phyloP scores from a whole-genome alignment of 2,113 vertebrate species.

The Pseudorectes ferrugineus region DNA sequence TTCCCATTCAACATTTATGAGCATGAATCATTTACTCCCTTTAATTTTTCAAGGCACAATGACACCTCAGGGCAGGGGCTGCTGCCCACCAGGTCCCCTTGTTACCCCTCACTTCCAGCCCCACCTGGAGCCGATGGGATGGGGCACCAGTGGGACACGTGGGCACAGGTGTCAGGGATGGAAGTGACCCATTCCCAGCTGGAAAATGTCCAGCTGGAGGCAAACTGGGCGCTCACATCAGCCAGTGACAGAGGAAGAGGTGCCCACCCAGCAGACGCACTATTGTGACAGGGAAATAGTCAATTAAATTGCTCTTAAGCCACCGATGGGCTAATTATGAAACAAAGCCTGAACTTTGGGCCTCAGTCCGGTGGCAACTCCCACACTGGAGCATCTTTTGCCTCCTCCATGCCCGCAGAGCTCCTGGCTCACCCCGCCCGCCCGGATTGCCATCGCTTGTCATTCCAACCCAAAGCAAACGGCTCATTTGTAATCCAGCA shows the following conservation, averaged over 20 bases:
- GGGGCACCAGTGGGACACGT: not conserved
- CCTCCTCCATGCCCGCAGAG: not conserved
- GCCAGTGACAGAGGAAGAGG: not conserved
- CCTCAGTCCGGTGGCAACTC: slow-evolving; percentile 61
- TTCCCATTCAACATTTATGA: slow-evolving; percentile 12
- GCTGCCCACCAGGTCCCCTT: not conserved
- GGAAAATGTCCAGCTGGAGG: not conserved
- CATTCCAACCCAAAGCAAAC: slow-evolving; percentile 80
- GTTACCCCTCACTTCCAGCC: not conserved
- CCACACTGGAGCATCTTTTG: not conserved
- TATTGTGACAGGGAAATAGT: slow-evolving; percentile 74
- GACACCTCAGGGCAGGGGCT: not conserved
- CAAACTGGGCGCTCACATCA: not conserved
- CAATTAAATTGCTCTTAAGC: slow-evolving; percentile 79
- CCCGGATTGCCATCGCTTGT: slow-evolving; percentile 80
- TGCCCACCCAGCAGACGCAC: slow-evolving; percentile 34
- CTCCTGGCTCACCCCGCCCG: slow-evolving; percentile 54
- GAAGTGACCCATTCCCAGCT: not conserved
- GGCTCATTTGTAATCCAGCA: slow-evolving; percentile 85
- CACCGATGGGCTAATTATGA: slow-evolving; percentile 79
- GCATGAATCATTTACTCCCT: slow-evolving; percentile 11
- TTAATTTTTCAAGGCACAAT: not conserved
- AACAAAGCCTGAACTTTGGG: slow-evolving; percentile 70
- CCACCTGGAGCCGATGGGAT: rapidly evolving
- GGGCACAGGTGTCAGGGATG: rapidly evolving